Base-by-base conservation (phyloP, 1,140 invertebrate species). In the Dermatophagoides farinae region DNA sequence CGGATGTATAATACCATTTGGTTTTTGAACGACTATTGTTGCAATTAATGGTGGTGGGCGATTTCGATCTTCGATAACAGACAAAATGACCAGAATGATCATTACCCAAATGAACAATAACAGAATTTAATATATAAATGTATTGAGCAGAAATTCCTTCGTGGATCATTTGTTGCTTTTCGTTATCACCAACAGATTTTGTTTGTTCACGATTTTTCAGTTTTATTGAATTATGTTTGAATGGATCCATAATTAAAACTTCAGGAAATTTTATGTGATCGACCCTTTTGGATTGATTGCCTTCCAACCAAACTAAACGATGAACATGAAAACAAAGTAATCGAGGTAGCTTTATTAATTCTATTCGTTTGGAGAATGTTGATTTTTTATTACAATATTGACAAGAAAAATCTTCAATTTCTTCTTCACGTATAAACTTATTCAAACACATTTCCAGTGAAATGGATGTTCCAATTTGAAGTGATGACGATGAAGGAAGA, bases 51-150 rank as follows among this genome's bases (percentile, higher is more conserved):
- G 46, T 47, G 1, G 46, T 47, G 46, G 61, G 54, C 16, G 70
- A 67, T 41, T 83, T 84, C 2, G 31, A 31, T 14, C 86, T 77
- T 54, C 89, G 75, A 69, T 89, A 92, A 40, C 88, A 89, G 50
- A 91, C 82, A 75, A 92, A 93, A 76, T 95, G 90, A 37, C 90
- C 90, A 51, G 82, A 82, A 69, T 83, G 79, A 12, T 83, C 83
- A 65, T 83, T 82, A 20, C 90, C 89, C 50, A 83, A 77, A 73
- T 93, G 89, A 46, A 88, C 86, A n/a, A 93, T 82, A 0, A 89
- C 86, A 1, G 87, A 81, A 65, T 79, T 77, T 46, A 95, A 75
- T 65, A 78, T 77, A 72, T 88, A 93, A 53, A 71, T 68, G 61
- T 77, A 62, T 52, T 43, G 43, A 60, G 22, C 54, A 9, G 40